Conservation (phyloP, 2,113 vertebrate species). For the Acrocephalus kingi region DNA sequence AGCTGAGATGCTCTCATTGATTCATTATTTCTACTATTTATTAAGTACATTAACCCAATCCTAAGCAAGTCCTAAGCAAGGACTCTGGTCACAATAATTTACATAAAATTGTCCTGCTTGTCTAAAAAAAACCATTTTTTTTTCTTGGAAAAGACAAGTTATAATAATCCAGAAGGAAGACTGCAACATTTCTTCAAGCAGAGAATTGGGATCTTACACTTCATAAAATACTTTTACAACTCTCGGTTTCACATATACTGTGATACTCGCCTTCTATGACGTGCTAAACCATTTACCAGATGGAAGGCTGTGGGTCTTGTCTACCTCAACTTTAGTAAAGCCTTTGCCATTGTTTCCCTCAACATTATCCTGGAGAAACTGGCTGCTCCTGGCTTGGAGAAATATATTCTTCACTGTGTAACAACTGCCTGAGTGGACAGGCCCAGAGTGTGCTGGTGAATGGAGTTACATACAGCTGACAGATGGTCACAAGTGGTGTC, state of each 20-base stretch:
- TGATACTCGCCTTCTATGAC: neutral
- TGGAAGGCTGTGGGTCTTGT: neutral
- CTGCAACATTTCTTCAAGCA: neutral
- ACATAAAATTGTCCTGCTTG: neutral
- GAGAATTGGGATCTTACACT: neutral
- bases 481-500: neutral
- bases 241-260: neutral
- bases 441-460: neutral
- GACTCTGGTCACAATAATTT: neutral
- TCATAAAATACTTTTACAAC: neutral
- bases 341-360: neutral
- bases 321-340: neutral
- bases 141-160: neutral
- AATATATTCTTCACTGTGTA: rapidly evolving
- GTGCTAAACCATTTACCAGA: rapidly evolving
- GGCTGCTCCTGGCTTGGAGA: neutral
- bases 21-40: neutral
- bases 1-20: neutral
- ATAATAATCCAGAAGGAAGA: neutral
- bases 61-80: neutral
- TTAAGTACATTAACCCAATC: neutral
- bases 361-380: neutral
- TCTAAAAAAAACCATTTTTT: neutral
- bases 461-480: neutral
- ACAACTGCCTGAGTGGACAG: neutral